These are phyloP conservation scores for Acanthiza pusilla DNA, from an alignment of 2,797 vertebrate genomes.

Conservation along the genomic window DNA sequence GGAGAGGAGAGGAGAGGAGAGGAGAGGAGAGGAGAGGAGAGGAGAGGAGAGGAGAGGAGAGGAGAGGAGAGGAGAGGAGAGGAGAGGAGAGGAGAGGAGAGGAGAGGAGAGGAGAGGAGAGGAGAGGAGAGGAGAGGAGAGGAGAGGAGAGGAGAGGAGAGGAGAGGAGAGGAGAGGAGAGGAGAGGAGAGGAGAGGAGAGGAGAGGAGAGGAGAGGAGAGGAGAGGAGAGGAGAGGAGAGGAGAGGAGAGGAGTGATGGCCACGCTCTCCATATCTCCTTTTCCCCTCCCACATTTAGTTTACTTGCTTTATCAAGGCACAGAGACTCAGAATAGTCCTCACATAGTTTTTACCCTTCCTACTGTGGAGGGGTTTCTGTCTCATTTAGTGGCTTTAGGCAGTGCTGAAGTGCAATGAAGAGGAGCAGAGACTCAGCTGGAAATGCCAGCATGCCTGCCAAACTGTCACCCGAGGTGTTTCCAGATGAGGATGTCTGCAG, in stretches of 20 bases:
- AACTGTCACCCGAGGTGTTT: slow-evolving; percentile 52
- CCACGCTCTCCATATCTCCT: fast-evolving
- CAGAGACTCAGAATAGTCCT: background rate
- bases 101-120: too few relatives aligned
- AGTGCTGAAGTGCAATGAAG: slow-evolving; percentile 26
- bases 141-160: too few relatives aligned
- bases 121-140: too few relatives aligned
- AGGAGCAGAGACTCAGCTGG: slow-evolving; percentile 36
- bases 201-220: too few relatives aligned
- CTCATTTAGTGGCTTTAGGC: slow-evolving; percentile 33
- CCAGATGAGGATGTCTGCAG: slow-evolving; percentile 45
- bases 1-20: too few relatives aligned
- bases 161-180: too few relatives aligned
- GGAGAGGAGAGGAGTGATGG: background rate
- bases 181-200: too few relatives aligned
- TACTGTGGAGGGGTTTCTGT: background rate
- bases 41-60: too few relatives aligned
- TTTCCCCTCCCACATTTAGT: background rate
- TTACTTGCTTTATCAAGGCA: background rate
- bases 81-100: too few relatives aligned
- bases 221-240: too few relatives aligned
- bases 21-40: too few relatives aligned
- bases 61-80: too few relatives aligned
- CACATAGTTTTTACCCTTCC: background rate
- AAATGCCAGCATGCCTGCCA: slow-evolving; percentile 39